Evolutionary conservation across 1,140 invertebrate species (phyloP).

Genomic region (Zaprionus camerounensis): DNA sequence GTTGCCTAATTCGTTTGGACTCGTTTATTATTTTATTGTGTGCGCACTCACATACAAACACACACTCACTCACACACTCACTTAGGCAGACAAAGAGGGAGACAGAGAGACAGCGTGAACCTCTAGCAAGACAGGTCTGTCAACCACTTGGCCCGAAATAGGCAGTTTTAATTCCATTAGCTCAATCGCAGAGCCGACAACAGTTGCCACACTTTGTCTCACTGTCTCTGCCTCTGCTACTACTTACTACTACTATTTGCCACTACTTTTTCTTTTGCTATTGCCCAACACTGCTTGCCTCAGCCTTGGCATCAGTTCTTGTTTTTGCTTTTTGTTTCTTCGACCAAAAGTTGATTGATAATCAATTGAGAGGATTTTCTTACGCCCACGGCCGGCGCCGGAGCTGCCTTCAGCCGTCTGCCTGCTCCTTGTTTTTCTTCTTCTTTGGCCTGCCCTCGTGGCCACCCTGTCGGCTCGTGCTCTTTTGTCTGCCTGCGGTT

Average conservation of each 20-base stretch:
- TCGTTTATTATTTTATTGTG: constrained; percentile 55
- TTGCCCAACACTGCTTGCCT: constrained; percentile 1
- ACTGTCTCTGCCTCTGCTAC: neutral
- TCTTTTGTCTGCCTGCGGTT: constrained; percentile 69
- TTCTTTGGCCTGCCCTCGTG: neutral
- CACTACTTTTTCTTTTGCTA: neutral
- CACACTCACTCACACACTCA: constrained; percentile 2
- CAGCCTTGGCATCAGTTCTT: constrained; percentile 8
- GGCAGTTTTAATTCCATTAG: constrained; percentile 83
- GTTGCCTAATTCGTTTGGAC: constrained; percentile 69
- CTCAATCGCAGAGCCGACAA: constrained; percentile 28
- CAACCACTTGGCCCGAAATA: constrained; percentile 68
- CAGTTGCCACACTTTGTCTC: neutral
- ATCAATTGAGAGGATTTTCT: constrained; percentile 82
- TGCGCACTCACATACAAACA: constrained; percentile 3
- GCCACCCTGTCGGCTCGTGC: constrained; percentile 2
- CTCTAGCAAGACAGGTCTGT: constrained; percentile 53
- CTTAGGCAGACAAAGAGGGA: constrained; percentile 1
- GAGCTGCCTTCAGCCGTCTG: neutral
- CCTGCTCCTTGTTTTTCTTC: neutral
- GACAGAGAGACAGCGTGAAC: constrained; percentile 2
- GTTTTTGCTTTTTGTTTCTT: constrained; percentile 24
- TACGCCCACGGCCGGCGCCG: constrained; percentile 25
- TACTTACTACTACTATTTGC: neutral
- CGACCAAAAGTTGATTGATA: constrained; percentile 79